phyloP scores from a whole-genome alignment of 30 jellyfish, hydroid and myxozoan species.

The Phacellophora camtschatica region DNA sequence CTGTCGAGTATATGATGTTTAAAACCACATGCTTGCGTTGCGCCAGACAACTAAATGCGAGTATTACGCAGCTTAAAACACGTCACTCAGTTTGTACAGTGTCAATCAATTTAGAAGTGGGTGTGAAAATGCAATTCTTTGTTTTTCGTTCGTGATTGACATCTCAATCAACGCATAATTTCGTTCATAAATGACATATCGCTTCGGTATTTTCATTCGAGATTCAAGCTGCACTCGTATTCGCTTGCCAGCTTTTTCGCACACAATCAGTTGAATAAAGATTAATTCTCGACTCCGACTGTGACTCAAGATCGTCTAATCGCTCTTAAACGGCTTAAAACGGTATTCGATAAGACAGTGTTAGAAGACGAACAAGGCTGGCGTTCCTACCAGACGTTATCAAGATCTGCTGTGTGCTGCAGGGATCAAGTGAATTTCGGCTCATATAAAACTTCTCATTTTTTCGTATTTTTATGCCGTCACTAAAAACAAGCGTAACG shows the following conservation, averaged over 20 bases:
- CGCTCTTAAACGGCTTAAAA: constrained; percentile 3
- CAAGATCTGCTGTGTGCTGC: too few relatives aligned
- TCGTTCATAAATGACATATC: constrained; percentile 64
- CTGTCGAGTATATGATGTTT: too few relatives aligned
- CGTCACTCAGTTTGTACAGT: constrained; percentile 47
- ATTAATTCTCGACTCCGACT: neutral
- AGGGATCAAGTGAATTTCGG: too few relatives aligned
- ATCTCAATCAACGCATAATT: constrained; percentile 65
- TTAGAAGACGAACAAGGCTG: neutral
- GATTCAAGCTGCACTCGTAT: constrained; percentile 15
- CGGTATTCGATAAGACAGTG: constrained; percentile 15
- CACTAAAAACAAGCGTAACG: too few relatives aligned
- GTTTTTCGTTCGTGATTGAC: constrained; percentile 59
- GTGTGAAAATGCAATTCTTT: constrained; percentile 59
- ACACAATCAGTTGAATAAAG: neutral
- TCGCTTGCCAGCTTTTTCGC: constrained; percentile 25
- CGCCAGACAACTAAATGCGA: neutral
- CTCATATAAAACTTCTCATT: too few relatives aligned
- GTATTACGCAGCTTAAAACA: neutral
- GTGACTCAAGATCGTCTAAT: neutral
- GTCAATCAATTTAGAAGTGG: constrained; percentile 81
- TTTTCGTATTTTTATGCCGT: too few relatives aligned
- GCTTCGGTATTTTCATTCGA: constrained; percentile 17
- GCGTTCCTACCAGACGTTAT: too few relatives aligned
- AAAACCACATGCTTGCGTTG: neutral